These are phyloP conservation scores for Pteromalus puparum DNA, from an alignment of 1,140 invertebrate genomes.

Conservation along the genomic window DNA sequence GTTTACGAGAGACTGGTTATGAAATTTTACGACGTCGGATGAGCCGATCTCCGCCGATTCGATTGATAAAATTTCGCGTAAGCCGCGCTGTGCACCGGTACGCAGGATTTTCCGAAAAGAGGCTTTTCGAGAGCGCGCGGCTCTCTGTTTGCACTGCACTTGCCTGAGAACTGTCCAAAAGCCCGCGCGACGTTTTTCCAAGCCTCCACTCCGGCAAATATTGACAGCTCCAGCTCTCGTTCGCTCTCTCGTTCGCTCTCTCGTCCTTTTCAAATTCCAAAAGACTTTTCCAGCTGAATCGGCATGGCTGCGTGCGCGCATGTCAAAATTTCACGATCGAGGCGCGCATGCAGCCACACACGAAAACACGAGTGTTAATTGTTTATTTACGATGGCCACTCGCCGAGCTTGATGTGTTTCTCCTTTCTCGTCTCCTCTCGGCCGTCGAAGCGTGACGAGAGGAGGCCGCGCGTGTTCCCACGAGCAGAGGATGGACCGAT, in stretches of 20 bases:
- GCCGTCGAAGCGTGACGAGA: constrained; percentile 35
- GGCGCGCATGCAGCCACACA: too few species aligned
- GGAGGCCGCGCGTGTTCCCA: neutral
- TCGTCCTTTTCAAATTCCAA: constrained; percentile 24
- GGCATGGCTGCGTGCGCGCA: neutral
- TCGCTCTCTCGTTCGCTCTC: too few species aligned
- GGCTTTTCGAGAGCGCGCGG: too few species aligned
- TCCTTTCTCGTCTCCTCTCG: neutral
- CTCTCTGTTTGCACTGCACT: constrained; percentile 37
- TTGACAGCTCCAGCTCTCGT: constrained; percentile 8
- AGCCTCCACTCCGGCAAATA: constrained; percentile 19
- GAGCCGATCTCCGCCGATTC: too few species aligned
- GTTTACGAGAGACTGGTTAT: too few species aligned
- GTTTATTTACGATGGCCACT: constrained; percentile 34
- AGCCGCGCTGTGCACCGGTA: too few species aligned
- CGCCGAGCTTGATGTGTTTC: neutral
- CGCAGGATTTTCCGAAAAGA: neutral
- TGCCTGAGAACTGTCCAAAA: neutral
- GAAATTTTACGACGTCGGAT: too few species aligned
- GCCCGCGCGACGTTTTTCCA: neutral
- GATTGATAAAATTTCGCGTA: neutral
- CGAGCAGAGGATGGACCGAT: neutral
- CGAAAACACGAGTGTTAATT: constrained; percentile 38
- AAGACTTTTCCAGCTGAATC: constrained; percentile 21
- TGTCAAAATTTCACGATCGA: neutral